A percentile compares a stretch with the other conserved stretches of the same genome.
phyloP scores from a whole-genome alignment of 2,113 vertebrate species.

The Corapipo altera region DNA sequence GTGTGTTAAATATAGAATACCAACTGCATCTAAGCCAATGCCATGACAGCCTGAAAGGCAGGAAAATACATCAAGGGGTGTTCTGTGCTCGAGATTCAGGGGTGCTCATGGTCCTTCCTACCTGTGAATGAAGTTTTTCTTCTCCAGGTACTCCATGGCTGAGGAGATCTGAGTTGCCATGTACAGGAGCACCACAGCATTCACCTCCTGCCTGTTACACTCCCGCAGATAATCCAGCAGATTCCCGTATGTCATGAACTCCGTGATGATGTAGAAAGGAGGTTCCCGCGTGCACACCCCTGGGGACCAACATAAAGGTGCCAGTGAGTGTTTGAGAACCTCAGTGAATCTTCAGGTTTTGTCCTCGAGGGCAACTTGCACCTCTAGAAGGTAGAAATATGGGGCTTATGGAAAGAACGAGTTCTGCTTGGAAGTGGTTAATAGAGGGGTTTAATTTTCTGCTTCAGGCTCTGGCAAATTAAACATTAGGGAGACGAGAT shows the following conservation, averaged over 20 bases:
- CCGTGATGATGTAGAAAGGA: slow-evolving; percentile 98
- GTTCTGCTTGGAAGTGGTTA: slow-evolving; percentile 10
- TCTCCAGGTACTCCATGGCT: slow-evolving; percentile 99
- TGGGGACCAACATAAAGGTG: slow-evolving; percentile 27
- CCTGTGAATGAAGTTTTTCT: slow-evolving; percentile 99
- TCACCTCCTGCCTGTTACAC: slow-evolving; percentile 95
- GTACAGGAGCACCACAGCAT: slow-evolving; percentile 94
- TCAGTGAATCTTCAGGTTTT: background rate
- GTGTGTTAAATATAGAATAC: background rate
- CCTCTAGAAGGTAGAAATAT: background rate
- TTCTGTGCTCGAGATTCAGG: rapidly evolving
- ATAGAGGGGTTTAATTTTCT: slow-evolving; percentile 5
- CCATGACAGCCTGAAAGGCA: background rate
- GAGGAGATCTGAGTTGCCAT: slow-evolving; percentile 99
- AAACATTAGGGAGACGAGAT: background rate
- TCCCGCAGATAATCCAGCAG: slow-evolving; percentile 94
- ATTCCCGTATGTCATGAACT: slow-evolving; percentile 99
- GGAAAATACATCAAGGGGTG: background rate
- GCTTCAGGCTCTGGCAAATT: slow-evolving; percentile 17
- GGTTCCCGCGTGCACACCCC: slow-evolving; percentile 97
- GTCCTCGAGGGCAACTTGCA: background rate
- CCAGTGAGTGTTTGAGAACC: background rate
- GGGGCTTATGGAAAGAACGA: background rate
- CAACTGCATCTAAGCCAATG: background rate
- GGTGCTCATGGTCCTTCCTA: slow-evolving; percentile 16